Evolutionary conservation across 2,797 vertebrate genomes (phyloP), one percentile per base, ranked within the genome.

Genomic region (Myripristis murdjan): DNA sequence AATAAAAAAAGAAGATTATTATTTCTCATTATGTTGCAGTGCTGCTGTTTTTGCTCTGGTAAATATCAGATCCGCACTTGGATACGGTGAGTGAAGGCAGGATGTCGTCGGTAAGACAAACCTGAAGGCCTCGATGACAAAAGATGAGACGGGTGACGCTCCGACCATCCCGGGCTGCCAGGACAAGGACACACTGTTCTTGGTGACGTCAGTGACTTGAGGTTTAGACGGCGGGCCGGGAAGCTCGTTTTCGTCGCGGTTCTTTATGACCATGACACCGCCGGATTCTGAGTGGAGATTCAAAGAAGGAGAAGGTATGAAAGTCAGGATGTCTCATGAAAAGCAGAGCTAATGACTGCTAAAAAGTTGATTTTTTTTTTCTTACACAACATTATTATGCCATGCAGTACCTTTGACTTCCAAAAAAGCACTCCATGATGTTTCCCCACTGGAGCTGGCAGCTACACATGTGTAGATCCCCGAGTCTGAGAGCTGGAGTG

Each of bases 81-180:
- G 14, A 11, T 62, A 56, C 11, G 58, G 43, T 1, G 11, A 53
- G 9, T 2, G 10, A 28, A 3, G 2, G 1, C 59, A 73, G 46
- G 11, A 22, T 41, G 16, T 49, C 41, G 51, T 12, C 44, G 28
- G 2, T 10, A 22, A 58, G 49, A 75, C 87, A 37, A 93, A 99
- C 98, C 98, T 99, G 93, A 99, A 99, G 16, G 98, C 97, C 69
- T 99, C 98, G 63, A 99, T 99, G 88, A 99, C 95, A 84, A 95
- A 99, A 33, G 96, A 95, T 37, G 94, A 95, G 73, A 97, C 93
- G 8, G 97, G 96, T 8, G 97, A 95, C 2, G 91, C 91, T 86
- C 97, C 96, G 43, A 93, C 91, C 55, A 94, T 90, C 41, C 97
- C 97, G 28, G 95, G 92, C 59, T 98, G 97, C 98, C 98, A 99